Conservation (phyloP, 2,113 vertebrate species). For the Hippocampus abdominalis region DNA sequence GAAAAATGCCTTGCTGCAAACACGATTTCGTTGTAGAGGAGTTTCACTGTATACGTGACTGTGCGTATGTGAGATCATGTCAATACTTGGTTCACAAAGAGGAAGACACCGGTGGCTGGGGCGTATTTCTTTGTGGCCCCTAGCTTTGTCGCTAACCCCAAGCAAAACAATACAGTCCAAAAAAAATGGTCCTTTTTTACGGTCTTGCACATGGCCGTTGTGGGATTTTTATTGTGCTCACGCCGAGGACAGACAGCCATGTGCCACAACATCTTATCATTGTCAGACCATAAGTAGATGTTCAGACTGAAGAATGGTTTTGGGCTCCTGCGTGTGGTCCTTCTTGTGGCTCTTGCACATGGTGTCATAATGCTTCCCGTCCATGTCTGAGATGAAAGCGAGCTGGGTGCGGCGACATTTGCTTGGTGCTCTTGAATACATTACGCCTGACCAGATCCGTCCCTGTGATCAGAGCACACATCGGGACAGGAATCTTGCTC, state of each 20-base stretch:
- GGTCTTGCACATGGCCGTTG: constrained; percentile 10
- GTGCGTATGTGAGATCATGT: neutral
- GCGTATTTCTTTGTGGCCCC: neutral
- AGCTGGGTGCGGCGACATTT: constrained; percentile 42
- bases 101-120: neutral
- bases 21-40: too few relatives aligned
- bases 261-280: constrained; percentile 50
- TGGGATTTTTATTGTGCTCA: constrained; percentile 20
- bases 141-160: neutral
- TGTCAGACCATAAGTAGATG: constrained; percentile 60
- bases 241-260: constrained; percentile 31
- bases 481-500: constrained; percentile 25
- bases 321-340: constrained; percentile 57
- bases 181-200: neutral
- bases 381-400: constrained; percentile 52
- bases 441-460: constrained; percentile 59
- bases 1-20: too few relatives aligned
- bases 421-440: constrained; percentile 58
- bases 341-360: constrained; percentile 35
- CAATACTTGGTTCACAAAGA: constrained; percentile 22
- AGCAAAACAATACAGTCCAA: neutral
- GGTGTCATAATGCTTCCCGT: constrained; percentile 54
- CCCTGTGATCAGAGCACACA: constrained; percentile 50
- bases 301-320: constrained; percentile 53
- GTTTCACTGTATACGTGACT: neutral